Percentiles rank a stretch among this genome's conserved stretches.
phyloP scores from a whole-genome alignment of 37 sponge, comb jelly and placozoan genomes.

The Geodia barretti region DNA sequence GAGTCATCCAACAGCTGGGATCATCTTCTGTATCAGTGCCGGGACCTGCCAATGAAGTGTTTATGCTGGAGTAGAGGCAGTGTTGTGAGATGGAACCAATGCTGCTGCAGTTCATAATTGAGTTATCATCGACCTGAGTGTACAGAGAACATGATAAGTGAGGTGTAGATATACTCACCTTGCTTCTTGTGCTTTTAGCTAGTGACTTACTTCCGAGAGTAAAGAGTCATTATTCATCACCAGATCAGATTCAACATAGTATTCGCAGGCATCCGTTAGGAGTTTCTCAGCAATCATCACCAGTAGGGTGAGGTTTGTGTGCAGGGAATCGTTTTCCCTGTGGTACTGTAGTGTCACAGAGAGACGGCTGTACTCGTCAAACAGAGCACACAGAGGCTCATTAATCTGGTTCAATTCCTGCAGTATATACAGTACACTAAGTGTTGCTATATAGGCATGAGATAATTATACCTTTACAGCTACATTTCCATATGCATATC shows the following conservation, averaged over 20 bases:
- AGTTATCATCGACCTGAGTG: background rate
- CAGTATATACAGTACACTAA: no score
- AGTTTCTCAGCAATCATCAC: background rate
- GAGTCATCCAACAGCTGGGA: no score
- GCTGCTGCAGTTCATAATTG: background rate
- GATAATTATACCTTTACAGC: no score
- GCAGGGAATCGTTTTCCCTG: background rate
- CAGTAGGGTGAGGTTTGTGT: background rate
- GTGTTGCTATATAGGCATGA: no score
- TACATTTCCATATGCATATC: no score
- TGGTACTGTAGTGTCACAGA: background rate
- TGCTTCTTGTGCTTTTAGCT: no score
- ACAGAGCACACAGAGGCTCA: no score
- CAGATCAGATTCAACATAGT: no score
- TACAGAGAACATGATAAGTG: background rate
- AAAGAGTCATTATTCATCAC: background rate
- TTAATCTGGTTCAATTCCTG: background rate
- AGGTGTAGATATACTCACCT: background rate
- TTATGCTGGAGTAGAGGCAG: background rate
- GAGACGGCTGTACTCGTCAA: background rate
- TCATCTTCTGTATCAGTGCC: no score
- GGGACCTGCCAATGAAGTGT: no score
- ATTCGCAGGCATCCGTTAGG: background rate
- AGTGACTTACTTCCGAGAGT: no score
- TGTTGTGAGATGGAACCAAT: background rate